Percentiles rank a stretch among this genome's conserved stretches.
phyloP scores from a whole-genome alignment of 2,113 vertebrate species.

The Cnemophilus loriae region DNA sequence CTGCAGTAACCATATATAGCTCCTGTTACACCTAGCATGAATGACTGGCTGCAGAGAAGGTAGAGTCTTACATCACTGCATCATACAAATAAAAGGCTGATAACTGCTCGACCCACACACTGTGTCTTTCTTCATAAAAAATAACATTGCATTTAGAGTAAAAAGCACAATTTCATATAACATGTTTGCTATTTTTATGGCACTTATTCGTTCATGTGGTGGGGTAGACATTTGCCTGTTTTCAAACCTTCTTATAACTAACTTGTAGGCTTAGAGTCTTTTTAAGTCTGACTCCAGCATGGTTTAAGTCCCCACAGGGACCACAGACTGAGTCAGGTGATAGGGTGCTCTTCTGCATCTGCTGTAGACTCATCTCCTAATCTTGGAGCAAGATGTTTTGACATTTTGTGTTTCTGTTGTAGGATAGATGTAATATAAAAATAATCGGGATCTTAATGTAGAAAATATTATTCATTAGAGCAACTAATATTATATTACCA shows the following conservation, averaged over 20 bases:
- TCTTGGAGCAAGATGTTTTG: background rate
- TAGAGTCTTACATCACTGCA: background rate
- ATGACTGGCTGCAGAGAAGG: background rate
- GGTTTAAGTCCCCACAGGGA: background rate
- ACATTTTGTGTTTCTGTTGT: background rate
- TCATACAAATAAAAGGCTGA: background rate
- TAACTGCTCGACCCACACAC: background rate
- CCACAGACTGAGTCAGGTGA: accelerated
- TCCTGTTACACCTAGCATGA: background rate
- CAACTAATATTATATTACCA: background rate
- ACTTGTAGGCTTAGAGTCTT: background rate
- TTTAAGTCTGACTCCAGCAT: background rate
- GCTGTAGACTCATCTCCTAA: background rate
- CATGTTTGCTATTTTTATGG: background rate
- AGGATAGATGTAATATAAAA: background rate
- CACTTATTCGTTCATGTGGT: background rate
- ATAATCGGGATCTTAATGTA: background rate
- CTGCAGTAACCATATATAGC: background rate
- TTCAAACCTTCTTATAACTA: background rate
- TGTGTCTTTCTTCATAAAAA: background rate
- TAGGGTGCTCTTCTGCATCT: background rate
- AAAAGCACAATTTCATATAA: background rate
- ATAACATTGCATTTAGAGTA: background rate
- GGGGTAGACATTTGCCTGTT: background rate
- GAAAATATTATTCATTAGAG: background rate